A percentile compares a stretch with the other conserved stretches of the same genome.
phyloP scores from a whole-genome alignment of 2,888 invertebrate species.

The Ceratothoa steindachneri region DNA sequence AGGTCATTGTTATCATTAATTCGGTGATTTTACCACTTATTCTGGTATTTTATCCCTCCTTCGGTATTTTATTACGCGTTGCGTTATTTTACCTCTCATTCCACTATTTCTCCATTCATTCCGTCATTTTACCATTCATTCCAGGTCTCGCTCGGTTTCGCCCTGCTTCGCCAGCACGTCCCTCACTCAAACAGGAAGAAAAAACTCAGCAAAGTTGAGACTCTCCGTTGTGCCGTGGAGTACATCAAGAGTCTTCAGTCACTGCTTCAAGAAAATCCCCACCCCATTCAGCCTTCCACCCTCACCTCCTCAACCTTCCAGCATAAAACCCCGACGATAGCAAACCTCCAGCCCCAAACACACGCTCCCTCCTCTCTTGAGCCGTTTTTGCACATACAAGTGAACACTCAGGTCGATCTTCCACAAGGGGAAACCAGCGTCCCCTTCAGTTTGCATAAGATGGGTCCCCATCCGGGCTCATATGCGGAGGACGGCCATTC shows the following conservation, averaged over 20 bases:
- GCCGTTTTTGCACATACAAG: neutral
- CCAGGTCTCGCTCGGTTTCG: conserved; percentile 81
- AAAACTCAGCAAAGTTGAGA: conserved; percentile 61
- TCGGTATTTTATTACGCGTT: too few relatives aligned
- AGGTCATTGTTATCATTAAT: too few relatives aligned
- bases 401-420: neutral
- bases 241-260: conserved; percentile 78
- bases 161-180: conserved; percentile 80
- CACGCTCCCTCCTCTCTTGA: neutral
- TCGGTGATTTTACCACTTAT: too few relatives aligned
- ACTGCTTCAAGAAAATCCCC: conserved; percentile 57
- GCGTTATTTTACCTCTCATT: too few relatives aligned
- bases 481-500: neutral
- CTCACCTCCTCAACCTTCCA: neutral
- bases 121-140: too few relatives aligned
- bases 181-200: conserved; percentile 58
- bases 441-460: neutral
- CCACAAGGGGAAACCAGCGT: neutral
- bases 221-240: conserved; percentile 79
- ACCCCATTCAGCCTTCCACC: neutral
- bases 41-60: too few relatives aligned
- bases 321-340: too few relatives aligned
- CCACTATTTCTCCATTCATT: too few relatives aligned
- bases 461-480: neutral
- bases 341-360: neutral